A percentile compares a stretch with the other conserved stretches of the same genome.
phyloP scores from a whole-genome alignment of 30 jellyfish, hydroid and myxozoan species.

The Rhopilema esculentum region DNA sequence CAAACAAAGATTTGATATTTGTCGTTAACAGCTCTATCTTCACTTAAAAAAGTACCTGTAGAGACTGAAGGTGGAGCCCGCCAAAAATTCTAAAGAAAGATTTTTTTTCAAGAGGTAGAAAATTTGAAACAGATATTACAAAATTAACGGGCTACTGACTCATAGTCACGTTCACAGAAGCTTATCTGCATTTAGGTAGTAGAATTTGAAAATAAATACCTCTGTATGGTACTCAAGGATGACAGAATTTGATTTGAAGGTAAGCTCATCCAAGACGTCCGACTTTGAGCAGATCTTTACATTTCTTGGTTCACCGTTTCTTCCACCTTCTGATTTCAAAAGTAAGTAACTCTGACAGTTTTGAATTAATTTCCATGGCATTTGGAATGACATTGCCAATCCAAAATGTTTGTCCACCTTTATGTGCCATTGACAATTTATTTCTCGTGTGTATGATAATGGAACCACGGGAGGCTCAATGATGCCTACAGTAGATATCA shows the following conservation, averaged over 20 bases:
- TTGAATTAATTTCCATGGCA: conserved; percentile 69
- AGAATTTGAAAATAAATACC: conserved; percentile 30
- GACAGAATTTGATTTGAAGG: conserved; percentile 62
- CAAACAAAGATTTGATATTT: conserved; percentile 1
- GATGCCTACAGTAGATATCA: conserved; percentile 59
- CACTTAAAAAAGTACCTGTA: neutral
- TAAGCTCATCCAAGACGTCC: conserved; percentile 64
- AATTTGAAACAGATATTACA: neutral
- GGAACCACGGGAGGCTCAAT: conserved; percentile 82
- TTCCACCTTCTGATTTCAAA: conserved; percentile 12
- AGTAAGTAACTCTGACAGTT: conserved; percentile 66
- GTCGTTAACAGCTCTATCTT: neutral
- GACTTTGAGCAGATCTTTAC: conserved; percentile 72
- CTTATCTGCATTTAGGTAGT: neutral
- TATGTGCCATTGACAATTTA: conserved; percentile 77
- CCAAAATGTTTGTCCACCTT: conserved; percentile 40
- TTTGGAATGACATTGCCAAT: conserved; percentile 55
- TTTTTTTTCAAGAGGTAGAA: too few relatives aligned
- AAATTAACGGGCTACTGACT: neutral
- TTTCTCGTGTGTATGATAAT: conserved; percentile 53
- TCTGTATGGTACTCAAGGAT: conserved; percentile 76
- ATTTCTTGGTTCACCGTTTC: neutral
- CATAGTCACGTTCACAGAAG: neutral
- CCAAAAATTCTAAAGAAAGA: too few relatives aligned
- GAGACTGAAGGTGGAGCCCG: too few relatives aligned